Base-by-base conservation (phyloP, 2,113 vertebrate genomes). In the Cyanocitta stelleri region DNA sequence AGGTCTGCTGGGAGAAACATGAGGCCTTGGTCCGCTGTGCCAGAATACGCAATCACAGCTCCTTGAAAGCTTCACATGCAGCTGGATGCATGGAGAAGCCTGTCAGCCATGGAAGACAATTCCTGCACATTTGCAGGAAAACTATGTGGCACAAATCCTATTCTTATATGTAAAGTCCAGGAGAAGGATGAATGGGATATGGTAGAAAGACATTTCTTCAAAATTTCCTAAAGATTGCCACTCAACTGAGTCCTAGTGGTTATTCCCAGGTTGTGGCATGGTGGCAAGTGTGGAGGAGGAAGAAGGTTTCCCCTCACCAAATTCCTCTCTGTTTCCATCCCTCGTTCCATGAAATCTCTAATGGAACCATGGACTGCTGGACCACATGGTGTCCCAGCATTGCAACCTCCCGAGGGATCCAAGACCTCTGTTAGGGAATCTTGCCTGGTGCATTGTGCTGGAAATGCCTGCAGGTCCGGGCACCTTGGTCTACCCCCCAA, bases 331-430 rank as follows among this genome's bases (percentile, higher is more conserved):
- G 15, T 46, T 89, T 91, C n/a, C 12, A 37, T 30, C 17, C 22
- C 13, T 51, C 81, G 16, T 85, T 94, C 49, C 49, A 29, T 72
- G 18, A 41, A 58, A 3, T 58, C 27, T 72, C 37, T 11, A 4
- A 23, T 2, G 4, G 76, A 82, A 64, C 8, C 19, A 72, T 23
- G 15, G 37, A 44, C 22, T 73, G 44, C 54, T 91, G 49, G 29
- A 87, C 27, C 24, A 26, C 30, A 9, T 0, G 1, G 17, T 75
- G 21, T 67, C 48, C 21, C 58, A 56, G 66, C 26, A 72, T 29
- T 1, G 1, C 41, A 64, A 4, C 6, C 10, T 21, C 22, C 15
- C 0, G 1, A 44, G 27, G 7, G 32, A 77, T 35, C 15, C 33
- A n/a, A n/a, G n/a, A 67, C 19, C 30, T 71, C 73, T 0, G 0